Evolutionary conservation across 2,113 vertebrate species (phyloP).

Genomic region (Phylloscopus trochiloides): DNA sequence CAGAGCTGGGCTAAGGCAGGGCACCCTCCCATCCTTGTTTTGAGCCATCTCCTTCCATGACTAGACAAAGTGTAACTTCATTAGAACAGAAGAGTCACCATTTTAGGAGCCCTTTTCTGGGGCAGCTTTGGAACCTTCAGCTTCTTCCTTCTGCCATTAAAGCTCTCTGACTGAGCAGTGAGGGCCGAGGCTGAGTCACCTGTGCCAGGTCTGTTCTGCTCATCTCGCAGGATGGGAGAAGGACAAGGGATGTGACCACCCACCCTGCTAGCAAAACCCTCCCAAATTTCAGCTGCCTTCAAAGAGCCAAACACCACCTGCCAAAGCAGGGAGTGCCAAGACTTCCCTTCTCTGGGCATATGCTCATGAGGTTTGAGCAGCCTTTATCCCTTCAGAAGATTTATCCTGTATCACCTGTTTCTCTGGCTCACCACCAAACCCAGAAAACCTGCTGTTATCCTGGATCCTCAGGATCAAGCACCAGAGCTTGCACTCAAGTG

Average conservation of each 20-base stretch:
- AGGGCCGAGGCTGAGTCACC: neutral
- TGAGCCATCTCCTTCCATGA: neutral
- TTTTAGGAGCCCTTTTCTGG: neutral
- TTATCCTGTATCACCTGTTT: neutral
- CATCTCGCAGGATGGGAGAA: neutral
- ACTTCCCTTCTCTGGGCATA: neutral
- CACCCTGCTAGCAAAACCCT: neutral
- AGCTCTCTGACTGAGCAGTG: neutral
- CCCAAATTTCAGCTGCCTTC: neutral
- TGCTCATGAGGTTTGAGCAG: neutral
- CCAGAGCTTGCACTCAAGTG: neutral
- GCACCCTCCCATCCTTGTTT: neutral
- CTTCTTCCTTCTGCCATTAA: neutral
- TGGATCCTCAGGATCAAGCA: neutral
- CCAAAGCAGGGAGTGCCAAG: neutral
- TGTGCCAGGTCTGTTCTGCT: neutral
- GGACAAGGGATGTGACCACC: neutral
- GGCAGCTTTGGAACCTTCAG: neutral
- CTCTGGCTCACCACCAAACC: neutral
- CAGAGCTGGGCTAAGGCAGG: neutral
- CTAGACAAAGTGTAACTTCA: neutral
- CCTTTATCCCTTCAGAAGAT: neutral
- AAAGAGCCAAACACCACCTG: neutral
- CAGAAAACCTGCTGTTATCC: neutral
- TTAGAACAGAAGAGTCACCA: neutral